Conservation (phyloP, 2,797 vertebrate genomes). For the Tragopan temminckii region DNA sequence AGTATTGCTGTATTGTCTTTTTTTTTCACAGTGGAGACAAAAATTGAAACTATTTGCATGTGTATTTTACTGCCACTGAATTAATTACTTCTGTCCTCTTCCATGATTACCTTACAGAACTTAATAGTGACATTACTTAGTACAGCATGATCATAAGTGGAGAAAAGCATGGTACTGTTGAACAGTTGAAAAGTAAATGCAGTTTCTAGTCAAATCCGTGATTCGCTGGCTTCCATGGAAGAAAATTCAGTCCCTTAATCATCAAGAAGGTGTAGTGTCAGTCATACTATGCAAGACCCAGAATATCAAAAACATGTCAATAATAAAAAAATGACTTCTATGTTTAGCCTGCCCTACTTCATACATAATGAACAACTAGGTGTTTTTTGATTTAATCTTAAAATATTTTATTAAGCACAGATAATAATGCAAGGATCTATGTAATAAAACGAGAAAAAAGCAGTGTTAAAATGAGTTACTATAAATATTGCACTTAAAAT, state of each 20-base stretch:
- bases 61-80: not conserved
- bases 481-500: conserved; percentile 86
- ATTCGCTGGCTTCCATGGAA: not conserved
- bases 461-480: conserved; percentile 70
- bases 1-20: not conserved
- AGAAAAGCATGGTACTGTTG: not conserved
- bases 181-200: not conserved
- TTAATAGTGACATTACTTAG: not conserved
- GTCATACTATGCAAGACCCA: not conserved
- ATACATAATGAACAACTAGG: not conserved
- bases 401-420: conserved; percentile 82
- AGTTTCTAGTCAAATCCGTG: not conserved
- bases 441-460: conserved; percentile 72
- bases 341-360: not conserved
- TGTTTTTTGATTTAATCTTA: conserved; percentile 46
- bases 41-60: not conserved
- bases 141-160: not conserved
- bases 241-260: not conserved
- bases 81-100: not conserved
- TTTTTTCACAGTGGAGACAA: not conserved
- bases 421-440: conserved; percentile 73
- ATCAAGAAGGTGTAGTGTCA: not conserved
- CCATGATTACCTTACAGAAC: not conserved
- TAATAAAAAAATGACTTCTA: not conserved
- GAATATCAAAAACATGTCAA: not conserved